Evolutionary conservation across 2,888 invertebrate genomes (phyloP).

Genomic region (Brachypterus glaber): DNA sequence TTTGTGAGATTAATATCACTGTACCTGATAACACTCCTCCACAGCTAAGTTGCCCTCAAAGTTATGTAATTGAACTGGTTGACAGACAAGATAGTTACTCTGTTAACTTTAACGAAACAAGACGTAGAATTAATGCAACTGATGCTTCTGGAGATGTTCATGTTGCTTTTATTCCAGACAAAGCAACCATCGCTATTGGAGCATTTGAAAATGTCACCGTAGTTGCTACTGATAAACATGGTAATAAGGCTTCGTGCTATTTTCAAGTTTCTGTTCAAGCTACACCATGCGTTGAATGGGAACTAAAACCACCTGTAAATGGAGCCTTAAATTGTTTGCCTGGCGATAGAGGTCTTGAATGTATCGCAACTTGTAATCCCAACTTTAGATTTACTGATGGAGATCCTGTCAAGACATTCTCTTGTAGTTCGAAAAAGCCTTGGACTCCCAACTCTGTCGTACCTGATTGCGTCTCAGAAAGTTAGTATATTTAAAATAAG

Average conservation of each 20-base stretch:
- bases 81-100: conserved; percentile 84
- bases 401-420: conserved; percentile 76
- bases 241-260: conserved; percentile 81
- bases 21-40: conserved; percentile 85
- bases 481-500: conserved; percentile 40
- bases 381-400: conserved; percentile 88
- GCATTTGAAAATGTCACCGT: conserved; percentile 89
- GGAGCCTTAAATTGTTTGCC: conserved; percentile 81
- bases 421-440: conserved; percentile 68
- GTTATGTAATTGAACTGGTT: conserved; percentile 85
- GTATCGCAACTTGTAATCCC: conserved; percentile 80
- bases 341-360: conserved; percentile 73
- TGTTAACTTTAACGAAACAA: conserved; percentile 85
- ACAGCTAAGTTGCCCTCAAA: conserved; percentile 81
- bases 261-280: conserved; percentile 92
- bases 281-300: conserved; percentile 92
- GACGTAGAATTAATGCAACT: conserved; percentile 71
- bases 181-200: conserved; percentile 75
- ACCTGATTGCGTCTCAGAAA: conserved; percentile 91
- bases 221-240: conserved; percentile 75
- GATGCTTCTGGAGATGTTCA: conserved; percentile 83
- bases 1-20: conserved; percentile 92
- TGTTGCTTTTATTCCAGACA: conserved; percentile 73
- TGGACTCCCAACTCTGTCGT: conserved; percentile 87
- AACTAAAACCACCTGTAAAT: conserved; percentile 78